These are phyloP conservation scores for Crotophaga sulcirostris DNA, from an alignment of 2,113 vertebrate species.

Conservation along the genomic window DNA sequence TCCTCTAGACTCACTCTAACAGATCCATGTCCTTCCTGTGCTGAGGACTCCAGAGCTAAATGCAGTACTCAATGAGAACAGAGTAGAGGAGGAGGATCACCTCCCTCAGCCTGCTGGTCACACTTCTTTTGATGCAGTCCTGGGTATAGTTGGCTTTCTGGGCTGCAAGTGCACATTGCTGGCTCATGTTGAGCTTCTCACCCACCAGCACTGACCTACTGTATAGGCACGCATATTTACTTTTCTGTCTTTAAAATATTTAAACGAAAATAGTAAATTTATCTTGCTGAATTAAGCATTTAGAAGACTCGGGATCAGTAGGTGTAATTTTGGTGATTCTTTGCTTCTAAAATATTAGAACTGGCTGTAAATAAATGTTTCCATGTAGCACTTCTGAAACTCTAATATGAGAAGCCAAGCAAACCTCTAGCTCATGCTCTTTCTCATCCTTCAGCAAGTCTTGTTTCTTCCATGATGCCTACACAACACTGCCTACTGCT, in stretches of 20 bases:
- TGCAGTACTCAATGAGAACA: too few species aligned
- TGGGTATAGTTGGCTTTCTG: too few species aligned
- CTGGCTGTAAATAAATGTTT: neutral
- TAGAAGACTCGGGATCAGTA: neutral
- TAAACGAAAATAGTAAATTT: neutral
- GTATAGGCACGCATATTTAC: too few species aligned
- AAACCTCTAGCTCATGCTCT: neutral
- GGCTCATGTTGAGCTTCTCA: too few species aligned
- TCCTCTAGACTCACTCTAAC: too few species aligned
- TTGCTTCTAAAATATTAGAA: neutral
- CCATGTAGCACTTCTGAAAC: neutral
- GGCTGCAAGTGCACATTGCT: too few species aligned
- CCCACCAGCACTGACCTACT: too few species aligned
- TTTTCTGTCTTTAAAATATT: neutral
- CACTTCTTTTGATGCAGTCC: too few species aligned
- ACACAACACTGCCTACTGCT: conserved; percentile 42
- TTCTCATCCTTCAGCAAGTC: neutral
- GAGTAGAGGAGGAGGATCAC: too few species aligned
- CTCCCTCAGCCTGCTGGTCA: too few species aligned
- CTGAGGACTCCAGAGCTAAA: too few species aligned
- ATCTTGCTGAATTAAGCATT: neutral
- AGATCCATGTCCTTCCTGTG: too few species aligned
- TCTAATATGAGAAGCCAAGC: neutral
- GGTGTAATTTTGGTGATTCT: neutral
- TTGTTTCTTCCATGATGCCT: neutral